Evolutionary conservation across 2,888 invertebrate genomes (phyloP).

Genomic region (Folsomia candida): DNA sequence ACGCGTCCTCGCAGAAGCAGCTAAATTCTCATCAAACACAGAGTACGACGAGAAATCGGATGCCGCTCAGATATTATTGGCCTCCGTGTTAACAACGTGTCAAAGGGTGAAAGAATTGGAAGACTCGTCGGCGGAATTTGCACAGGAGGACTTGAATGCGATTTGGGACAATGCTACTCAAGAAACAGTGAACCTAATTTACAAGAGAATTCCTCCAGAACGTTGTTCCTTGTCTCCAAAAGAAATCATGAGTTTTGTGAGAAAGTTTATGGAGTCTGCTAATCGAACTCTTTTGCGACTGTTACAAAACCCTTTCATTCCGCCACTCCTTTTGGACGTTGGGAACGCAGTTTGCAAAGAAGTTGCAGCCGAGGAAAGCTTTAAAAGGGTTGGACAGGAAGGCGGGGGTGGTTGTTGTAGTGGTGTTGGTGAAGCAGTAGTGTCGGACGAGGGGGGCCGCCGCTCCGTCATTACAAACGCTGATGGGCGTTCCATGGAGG

Average conservation of each 20-base stretch:
- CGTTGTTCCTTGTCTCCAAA: conserved; percentile 24
- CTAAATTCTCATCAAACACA: conserved; percentile 24
- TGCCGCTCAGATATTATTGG: conserved; percentile 37
- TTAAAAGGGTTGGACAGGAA: background rate
- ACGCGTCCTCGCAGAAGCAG: conserved; percentile 40
- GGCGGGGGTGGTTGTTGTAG: background rate
- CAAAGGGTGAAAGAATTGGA: conserved; percentile 25
- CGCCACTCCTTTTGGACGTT: conserved; percentile 23
- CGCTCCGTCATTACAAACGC: background rate
- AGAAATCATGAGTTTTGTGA: conserved; percentile 25
- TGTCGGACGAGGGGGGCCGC: background rate
- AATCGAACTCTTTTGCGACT: conserved; percentile 28
- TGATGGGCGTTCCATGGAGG: background rate
- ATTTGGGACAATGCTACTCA: conserved; percentile 33
- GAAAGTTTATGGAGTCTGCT: conserved; percentile 31
- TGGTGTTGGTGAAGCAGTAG: background rate
- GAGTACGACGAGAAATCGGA: conserved; percentile 31
- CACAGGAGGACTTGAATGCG: conserved; percentile 18
- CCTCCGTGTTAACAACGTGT: conserved; percentile 37
- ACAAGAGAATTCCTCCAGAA: conserved; percentile 12
- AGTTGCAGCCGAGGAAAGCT: background rate
- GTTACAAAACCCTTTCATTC: conserved; percentile 31
- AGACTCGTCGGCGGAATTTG: conserved; percentile 1
- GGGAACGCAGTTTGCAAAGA: conserved; percentile 25
- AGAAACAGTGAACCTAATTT: conserved; percentile 25